Base-by-base conservation (phyloP, 2,113 vertebrate species). In the Bos indicus region DNA sequence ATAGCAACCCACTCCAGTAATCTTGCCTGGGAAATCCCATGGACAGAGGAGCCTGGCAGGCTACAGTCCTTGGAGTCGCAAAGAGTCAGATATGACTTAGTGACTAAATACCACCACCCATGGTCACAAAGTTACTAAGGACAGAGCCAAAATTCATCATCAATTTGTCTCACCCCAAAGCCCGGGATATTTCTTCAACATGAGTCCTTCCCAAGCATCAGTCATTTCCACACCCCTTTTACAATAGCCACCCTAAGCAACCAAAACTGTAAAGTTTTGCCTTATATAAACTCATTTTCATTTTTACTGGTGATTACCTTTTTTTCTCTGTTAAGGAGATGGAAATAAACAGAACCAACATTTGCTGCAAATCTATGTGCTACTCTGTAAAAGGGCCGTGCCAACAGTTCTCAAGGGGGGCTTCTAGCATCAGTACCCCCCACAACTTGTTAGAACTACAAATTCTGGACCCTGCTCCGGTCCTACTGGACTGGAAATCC, bases 131-230 rank as follows among this genome's bases (percentile, higher is more conserved):
- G 84, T 7, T 15, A 51, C 23, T 4, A 71, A 84, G 30, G 46
- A n/a, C 33, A 91, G 67, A 91, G 56, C 64, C 46, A 51, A 85
- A 77, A 86, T 26, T 56, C 46, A 78, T 19, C 6, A 4, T 71
- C 25, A 19, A 14, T 48, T 64, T 64, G 43, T 33, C 33, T 90
- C 15, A 13, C 17, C 80, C 23, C 84, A 82, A 51, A 36, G 46
- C 7, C 43, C 2, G 3, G 36, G 54, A 6, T 64, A 36, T 21
- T 59, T 54, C 26, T 80, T 78, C 67, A 52, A 13, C 1, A 48
- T 0, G 13, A 92, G 19, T 7, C 62, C 3, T 57, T 77, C 25
- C 6, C 43, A 85, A 19, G 48, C 6, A 46, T 11, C 23, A 19
- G 82, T 57, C 52, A n/a, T 48, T 33, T 56, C 25, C 30, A 56